Percentiles rank a stretch among this genome's conserved stretches.
phyloP scores from a whole-genome alignment of 2,888 invertebrate species.

The Oscheius sp. region DNA sequence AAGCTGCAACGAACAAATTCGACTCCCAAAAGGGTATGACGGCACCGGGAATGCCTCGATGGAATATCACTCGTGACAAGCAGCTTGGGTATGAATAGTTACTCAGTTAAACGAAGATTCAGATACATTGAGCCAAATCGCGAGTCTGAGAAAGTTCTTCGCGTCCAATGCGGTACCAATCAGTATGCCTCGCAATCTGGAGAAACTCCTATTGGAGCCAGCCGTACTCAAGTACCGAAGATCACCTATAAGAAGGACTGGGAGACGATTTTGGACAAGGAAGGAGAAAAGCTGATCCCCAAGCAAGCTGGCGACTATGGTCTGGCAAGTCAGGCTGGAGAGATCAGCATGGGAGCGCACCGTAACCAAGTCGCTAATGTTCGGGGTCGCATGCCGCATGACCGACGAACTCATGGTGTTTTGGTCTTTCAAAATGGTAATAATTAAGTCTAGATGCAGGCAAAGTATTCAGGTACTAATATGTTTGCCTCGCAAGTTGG shows the following conservation, averaged over 20 bases:
- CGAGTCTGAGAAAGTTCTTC: conserved; percentile 65
- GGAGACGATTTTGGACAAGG: conserved; percentile 69
- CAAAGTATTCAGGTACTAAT: conserved; percentile 61
- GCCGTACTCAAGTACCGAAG: conserved; percentile 63
- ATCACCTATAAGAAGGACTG: conserved; percentile 68
- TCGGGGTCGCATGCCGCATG: conserved; percentile 68
- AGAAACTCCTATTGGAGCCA: conserved; percentile 67
- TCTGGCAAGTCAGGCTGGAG: conserved; percentile 65
- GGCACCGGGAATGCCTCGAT: conserved; percentile 67
- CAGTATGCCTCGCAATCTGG: conserved; percentile 69
- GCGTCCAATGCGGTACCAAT: conserved; percentile 69
- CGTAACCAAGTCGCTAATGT: conserved; percentile 69
- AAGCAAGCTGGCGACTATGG: conserved; percentile 70
- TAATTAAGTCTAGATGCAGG: background rate
- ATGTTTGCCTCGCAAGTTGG: conserved; percentile 70
- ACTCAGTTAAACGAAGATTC: conserved; percentile 19
- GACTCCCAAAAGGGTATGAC: conserved; percentile 69
- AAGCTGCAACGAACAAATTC: conserved; percentile 69
- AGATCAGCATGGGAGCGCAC: conserved; percentile 67
- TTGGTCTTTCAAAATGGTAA: conserved; percentile 69
- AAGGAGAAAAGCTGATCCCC: conserved; percentile 69
- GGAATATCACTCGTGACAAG: conserved; percentile 69
- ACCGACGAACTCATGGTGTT: conserved; percentile 67
- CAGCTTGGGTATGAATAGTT: conserved; percentile 54
- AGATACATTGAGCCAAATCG: conserved; percentile 69